phyloP scores from a whole-genome alignment of 2,113 vertebrate genomes.

The Embiotoca jacksoni region DNA sequence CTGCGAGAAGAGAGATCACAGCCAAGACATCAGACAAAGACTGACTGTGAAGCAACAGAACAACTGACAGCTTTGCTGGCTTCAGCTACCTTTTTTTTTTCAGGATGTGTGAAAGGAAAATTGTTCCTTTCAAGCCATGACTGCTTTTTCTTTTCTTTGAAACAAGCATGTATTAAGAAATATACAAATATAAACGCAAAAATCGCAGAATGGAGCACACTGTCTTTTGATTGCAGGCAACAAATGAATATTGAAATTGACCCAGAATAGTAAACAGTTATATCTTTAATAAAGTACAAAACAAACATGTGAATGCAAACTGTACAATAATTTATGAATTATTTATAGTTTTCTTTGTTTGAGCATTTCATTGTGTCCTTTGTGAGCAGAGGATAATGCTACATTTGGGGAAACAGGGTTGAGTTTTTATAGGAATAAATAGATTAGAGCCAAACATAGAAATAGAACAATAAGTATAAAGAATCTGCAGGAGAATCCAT shows the following conservation, averaged over 20 bases:
- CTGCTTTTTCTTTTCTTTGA: neutral
- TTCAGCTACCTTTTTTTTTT: constrained; percentile 10
- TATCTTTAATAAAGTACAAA: constrained; percentile 84
- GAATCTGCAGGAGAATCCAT: constrained; percentile 63
- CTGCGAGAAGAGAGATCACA: constrained; percentile 25
- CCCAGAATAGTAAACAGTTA: constrained; percentile 56
- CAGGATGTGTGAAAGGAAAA: constrained; percentile 29
- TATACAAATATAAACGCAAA: neutral
- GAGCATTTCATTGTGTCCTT: constrained; percentile 40
- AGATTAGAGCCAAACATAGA: constrained; percentile 36
- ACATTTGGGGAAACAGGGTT: constrained; percentile 58
- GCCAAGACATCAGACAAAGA: constrained; percentile 50
- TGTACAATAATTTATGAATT: constrained; percentile 66
- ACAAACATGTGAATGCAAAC: constrained; percentile 69
- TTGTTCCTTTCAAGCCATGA: constrained; percentile 39
- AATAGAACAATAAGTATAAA: constrained; percentile 66
- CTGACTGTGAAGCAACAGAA: constrained; percentile 35
- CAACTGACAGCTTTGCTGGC: constrained; percentile 54
- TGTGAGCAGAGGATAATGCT: constrained; percentile 54
- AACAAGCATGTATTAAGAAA: neutral
- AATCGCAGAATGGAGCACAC: neutral
- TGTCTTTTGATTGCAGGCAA: neutral
- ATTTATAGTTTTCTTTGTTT: constrained; percentile 12
- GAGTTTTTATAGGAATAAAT: constrained; percentile 56
- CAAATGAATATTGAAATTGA: constrained; percentile 1